Base-by-base conservation (phyloP, 2,888 invertebrate species). In the Euzophera pinguis region DNA sequence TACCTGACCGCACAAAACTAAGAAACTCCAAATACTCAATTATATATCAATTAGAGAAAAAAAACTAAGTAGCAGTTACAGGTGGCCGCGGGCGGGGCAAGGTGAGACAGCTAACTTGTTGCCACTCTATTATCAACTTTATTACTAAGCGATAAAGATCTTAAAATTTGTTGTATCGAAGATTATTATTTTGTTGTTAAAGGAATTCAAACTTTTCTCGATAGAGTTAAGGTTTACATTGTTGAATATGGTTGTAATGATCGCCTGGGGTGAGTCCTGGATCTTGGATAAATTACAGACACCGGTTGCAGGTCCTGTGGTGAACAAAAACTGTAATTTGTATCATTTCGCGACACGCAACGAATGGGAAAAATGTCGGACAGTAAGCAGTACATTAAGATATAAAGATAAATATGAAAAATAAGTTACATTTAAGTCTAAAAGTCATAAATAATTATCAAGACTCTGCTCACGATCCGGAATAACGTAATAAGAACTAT, bases 11-110 rank as follows among this genome's bases (percentile, higher is more conserved):
- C 16, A n/a, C 45, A 14, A 63, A 58, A 57, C 55, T 53, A 57
- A 55, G 63, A 60, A 51, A 48, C 59, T 60, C 59, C 43, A 27
- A 54, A 64, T 60, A 60, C 56, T 39, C 63, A 66, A 73, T 73
- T 72, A 72, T 70, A 73, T 65, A 71, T 62, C 66, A 71, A 73
- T 73, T 71, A 71, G 55, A 60, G 55, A 60, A 63, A 65, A n/a
- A 73, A 70, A 64, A 57, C 51, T 61, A 64, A 64, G 62, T 61
- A 64, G 65, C 59, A 65, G 62, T 64, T 58, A 61, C 62, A 59
- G 65, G 63, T 63, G 64, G 69, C 71, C 67, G 53, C 58, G 47
- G 63, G 69, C 65, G 49, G 56, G 52, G 54, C 47, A 16, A 22
- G 47, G 53, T 27, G 39, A n/a, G 32, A 5, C 27, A 29, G 14